These are phyloP conservation scores for Cecropterus lyciades DNA, from an alignment of 1,140 invertebrate species.

Conservation along the genomic window DNA sequence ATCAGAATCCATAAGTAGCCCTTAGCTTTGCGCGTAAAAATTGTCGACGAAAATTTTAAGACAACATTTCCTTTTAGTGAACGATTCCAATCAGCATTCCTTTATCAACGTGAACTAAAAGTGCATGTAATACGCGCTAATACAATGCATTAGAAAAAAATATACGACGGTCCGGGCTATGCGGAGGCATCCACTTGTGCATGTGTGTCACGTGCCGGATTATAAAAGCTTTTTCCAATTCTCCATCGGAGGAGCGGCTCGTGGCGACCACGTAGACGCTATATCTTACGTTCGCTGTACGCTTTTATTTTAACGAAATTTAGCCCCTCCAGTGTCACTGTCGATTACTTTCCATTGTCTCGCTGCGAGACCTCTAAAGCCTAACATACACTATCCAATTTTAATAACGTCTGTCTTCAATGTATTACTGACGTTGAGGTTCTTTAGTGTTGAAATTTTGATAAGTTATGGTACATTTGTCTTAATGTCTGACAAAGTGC, in stretches of 20 bases:
- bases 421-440: background rate
- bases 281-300: constrained; percentile 79
- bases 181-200: constrained; percentile 49
- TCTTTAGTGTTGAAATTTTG: background rate
- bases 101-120: background rate
- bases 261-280: constrained; percentile 78
- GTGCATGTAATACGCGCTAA: constrained; percentile 24
- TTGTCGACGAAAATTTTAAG: too few relatives aligned
- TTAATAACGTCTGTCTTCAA: background rate
- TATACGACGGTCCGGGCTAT: constrained; percentile 48
- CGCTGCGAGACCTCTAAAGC: constrained; percentile 43
- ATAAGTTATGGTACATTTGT: background rate
- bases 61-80: background rate
- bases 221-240: constrained; percentile 84
- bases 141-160: constrained; percentile 50
- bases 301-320: constrained; percentile 84
- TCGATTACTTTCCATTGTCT: constrained; percentile 81
- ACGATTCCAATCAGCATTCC: background rate
- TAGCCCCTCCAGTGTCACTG: constrained; percentile 73
- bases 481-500: background rate
- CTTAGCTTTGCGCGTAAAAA: too few relatives aligned
- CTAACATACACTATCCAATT: constrained; percentile 44
- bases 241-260: constrained; percentile 73
- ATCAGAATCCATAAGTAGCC: too few relatives aligned
- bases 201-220: constrained; percentile 81